A percentile compares a stretch with the other conserved stretches of the same genome.
These are phyloP conservation scores for Aphelenchoides fujianensis DNA, from an alignment of 1,140 invertebrate genomes.

Conservation along the genomic window DNA sequence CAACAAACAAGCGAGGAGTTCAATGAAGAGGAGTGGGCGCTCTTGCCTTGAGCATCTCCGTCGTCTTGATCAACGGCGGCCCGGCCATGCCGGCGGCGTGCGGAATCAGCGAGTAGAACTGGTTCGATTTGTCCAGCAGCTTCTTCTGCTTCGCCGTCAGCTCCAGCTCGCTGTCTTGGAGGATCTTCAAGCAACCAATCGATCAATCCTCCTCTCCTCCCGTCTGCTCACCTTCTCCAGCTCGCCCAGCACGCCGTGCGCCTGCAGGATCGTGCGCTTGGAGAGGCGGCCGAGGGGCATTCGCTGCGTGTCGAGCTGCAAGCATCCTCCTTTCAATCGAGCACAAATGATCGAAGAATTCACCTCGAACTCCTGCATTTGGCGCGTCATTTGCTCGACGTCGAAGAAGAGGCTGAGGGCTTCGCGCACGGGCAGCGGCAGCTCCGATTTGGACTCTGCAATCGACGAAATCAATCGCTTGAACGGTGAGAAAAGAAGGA, in stretches of 20 bases:
- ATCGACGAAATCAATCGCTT: too few relatives aligned
- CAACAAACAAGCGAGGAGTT: too few relatives aligned
- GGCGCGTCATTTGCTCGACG: conserved; percentile 31
- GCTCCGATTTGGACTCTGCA: conserved; percentile 31
- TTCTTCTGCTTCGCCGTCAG: conserved; percentile 9
- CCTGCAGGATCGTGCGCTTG: conserved; percentile 29
- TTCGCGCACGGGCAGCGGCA: conserved; percentile 38
- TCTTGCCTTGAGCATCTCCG: conserved; percentile 82
- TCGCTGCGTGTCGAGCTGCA: conserved; percentile 45
- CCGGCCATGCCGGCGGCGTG: conserved; percentile 29
- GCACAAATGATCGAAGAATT: background rate
- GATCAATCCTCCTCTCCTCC: background rate
- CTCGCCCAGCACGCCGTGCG: conserved; percentile 33
- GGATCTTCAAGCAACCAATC: conserved; percentile 63
- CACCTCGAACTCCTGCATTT: conserved; percentile 74
- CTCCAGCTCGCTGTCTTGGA: conserved; percentile 7
- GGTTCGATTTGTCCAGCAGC: conserved; percentile 80
- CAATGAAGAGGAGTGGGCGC: too few relatives aligned
- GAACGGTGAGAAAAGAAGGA: too few relatives aligned
- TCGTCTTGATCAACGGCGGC: conserved; percentile 69
- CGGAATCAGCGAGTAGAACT: conserved; percentile 76
- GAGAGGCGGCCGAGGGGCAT: conserved; percentile 41
- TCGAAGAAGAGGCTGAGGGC: conserved; percentile 73
- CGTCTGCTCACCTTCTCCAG: conserved; percentile 27
- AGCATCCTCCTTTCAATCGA: background rate